Evolutionary conservation across 2,797 vertebrate genomes (phyloP).

Genomic region (Typhlichthys subterraneus): DNA sequence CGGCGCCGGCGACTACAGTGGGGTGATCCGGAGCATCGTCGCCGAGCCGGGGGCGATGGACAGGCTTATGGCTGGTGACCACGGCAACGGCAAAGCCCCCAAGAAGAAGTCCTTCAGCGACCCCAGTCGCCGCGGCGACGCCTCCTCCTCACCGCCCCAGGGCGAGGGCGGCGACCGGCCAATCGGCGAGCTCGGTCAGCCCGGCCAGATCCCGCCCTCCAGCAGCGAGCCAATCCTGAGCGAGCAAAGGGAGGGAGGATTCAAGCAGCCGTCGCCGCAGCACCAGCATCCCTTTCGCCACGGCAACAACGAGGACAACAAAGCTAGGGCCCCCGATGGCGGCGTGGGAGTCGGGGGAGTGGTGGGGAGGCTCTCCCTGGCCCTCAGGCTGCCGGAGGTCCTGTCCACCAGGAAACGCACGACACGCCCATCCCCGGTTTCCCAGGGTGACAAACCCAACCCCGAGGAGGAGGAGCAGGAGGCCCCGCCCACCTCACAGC

Average conservation of each 20-base stretch:
- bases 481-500: constrained; percentile 39
- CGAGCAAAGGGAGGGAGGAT: constrained; percentile 75
- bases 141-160: constrained; percentile 22
- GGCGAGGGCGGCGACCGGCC: constrained; percentile 63
- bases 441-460: constrained; percentile 65
- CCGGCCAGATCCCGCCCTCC: constrained; percentile 83
- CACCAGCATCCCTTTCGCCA: constrained; percentile 20
- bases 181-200: constrained; percentile 86
- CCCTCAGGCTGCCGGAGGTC: constrained; percentile 82
- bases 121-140: constrained; percentile 89
- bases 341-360: constrained; percentile 23
- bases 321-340: constrained; percentile 50
- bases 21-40: constrained; percentile 91
- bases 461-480: constrained; percentile 22
- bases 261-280: constrained; percentile 29
- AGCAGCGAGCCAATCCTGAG: constrained; percentile 94
- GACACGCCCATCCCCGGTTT: constrained; percentile 78
- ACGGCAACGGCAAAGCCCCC: constrained; percentile 86
- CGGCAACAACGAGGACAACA: constrained; percentile 5
- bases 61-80: constrained; percentile 84
- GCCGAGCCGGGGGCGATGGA: constrained; percentile 90
- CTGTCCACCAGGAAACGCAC: constrained; percentile 89
- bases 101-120: constrained; percentile 98
- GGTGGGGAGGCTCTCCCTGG: constrained; percentile 77
- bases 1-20: constrained; percentile 83